phyloP scores from a whole-genome alignment of 2,888 invertebrate genomes.

The Athalia cordata region DNA sequence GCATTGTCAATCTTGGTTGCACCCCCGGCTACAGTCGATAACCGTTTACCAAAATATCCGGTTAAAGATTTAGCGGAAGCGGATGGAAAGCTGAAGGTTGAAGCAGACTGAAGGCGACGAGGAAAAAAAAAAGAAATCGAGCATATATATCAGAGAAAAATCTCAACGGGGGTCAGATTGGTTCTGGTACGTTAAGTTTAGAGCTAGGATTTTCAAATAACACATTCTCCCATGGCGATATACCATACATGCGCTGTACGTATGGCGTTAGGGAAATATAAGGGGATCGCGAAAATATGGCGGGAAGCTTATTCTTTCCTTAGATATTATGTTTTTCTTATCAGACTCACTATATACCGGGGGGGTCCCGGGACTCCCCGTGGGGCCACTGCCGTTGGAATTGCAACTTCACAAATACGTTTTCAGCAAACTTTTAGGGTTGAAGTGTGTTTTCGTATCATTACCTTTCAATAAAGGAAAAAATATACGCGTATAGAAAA shows the following conservation, averaged over 20 bases:
- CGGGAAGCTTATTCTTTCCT: constrained; percentile 45
- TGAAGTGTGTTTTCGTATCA: constrained; percentile 43
- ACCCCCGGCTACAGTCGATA: constrained; percentile 40
- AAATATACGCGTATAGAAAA: background rate
- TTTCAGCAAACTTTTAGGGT: constrained; percentile 45
- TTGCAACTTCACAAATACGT: constrained; percentile 55
- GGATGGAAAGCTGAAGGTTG: constrained; percentile 35
- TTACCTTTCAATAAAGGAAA: constrained; percentile 35
- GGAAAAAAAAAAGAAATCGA: constrained; percentile 41
- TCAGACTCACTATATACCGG: constrained; percentile 44
- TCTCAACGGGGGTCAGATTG: constrained; percentile 52
- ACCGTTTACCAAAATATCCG: constrained; percentile 57
- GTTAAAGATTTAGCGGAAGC: constrained; percentile 48
- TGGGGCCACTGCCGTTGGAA: constrained; percentile 47
- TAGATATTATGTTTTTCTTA: constrained; percentile 57
- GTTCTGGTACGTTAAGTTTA: constrained; percentile 48
- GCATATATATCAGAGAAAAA: constrained; percentile 49
- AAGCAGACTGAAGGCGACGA: constrained; percentile 42
- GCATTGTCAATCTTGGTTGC: background rate
- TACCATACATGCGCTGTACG: background rate
- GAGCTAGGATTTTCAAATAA: constrained; percentile 48
- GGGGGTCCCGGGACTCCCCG: constrained; percentile 50
- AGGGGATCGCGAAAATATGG: constrained; percentile 41
- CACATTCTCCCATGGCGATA: constrained; percentile 18
- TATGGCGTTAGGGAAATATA: constrained; percentile 27